Percentiles rank a stretch among this genome's conserved stretches.
Evolutionary conservation across 2,797 vertebrate species (phyloP).

Genomic region (Rhyacichthys aspro): DNA sequence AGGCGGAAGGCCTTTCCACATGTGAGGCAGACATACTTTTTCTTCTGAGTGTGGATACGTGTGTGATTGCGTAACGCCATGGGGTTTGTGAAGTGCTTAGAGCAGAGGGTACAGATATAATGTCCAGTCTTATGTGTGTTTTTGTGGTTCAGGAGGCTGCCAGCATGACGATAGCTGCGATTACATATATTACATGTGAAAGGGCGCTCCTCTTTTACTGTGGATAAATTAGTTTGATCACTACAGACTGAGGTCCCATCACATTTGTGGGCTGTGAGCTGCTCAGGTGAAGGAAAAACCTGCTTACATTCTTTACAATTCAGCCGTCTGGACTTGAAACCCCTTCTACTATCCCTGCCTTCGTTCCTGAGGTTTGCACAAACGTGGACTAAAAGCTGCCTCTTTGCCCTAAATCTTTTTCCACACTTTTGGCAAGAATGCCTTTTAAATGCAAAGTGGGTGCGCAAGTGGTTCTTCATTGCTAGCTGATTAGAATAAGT

Average conservation of each 20-base stretch:
- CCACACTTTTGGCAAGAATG: slow-evolving; percentile 81
- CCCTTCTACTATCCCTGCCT: slow-evolving; percentile 35
- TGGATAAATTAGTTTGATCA: slow-evolving; percentile 4
- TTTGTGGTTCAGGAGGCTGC: slow-evolving; percentile 86
- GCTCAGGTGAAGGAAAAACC: slow-evolving; percentile 63
- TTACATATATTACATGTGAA: slow-evolving; percentile 84
- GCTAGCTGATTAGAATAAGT: slow-evolving; percentile 86
- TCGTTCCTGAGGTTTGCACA: slow-evolving; percentile 71
- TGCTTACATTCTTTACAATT: slow-evolving; percentile 73
- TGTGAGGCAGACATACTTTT: slow-evolving; percentile 81
- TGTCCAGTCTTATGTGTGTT: slow-evolving; percentile 83
- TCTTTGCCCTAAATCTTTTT: slow-evolving; percentile 79
- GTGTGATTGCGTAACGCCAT: slow-evolving; percentile 84
- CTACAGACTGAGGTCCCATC: slow-evolving; percentile 32
- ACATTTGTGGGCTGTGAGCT: slow-evolving; percentile 69
- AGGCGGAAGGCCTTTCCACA: slow-evolving; percentile 86
- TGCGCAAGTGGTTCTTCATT: slow-evolving; percentile 88
- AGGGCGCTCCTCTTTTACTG: slow-evolving; percentile 73
- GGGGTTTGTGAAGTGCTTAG: slow-evolving; percentile 83
- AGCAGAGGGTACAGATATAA: slow-evolving; percentile 83
- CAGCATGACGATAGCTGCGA: slow-evolving; percentile 84
- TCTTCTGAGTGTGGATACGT: slow-evolving; percentile 83
- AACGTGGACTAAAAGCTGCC: slow-evolving; percentile 75
- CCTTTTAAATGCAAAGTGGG: slow-evolving; percentile 83
- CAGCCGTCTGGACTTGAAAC: slow-evolving; percentile 51